These are phyloP conservation scores for Lasius fuliginosus DNA, from an alignment of 2,888 invertebrate genomes.

Conservation along the genomic window DNA sequence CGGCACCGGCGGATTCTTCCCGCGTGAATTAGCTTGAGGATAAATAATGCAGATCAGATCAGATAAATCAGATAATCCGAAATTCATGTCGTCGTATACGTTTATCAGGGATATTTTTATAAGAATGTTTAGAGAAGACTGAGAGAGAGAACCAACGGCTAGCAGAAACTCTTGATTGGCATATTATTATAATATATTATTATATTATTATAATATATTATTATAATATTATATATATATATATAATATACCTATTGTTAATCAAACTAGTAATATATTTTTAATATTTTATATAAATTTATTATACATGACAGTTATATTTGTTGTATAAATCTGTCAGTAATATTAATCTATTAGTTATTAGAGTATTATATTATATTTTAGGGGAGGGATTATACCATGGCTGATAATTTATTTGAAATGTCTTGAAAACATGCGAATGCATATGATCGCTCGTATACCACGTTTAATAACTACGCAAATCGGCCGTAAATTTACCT, in stretches of 20 bases:
- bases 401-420: conserved; percentile 65
- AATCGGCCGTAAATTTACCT: conserved; percentile 72
- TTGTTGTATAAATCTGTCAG: background rate
- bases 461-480: conserved; percentile 61
- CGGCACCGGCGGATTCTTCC: conserved; percentile 13
- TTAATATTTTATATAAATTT: background rate
- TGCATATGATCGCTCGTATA: conserved; percentile 60
- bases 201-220: too few species aligned
- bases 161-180: background rate
- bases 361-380: background rate
- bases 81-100: conserved; percentile 5
- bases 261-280: background rate
- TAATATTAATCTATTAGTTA: conserved; percentile 10
- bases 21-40: background rate
- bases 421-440: conserved; percentile 55
- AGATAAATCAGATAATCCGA: conserved; percentile 16
- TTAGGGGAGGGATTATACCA: background rate
- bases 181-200: background rate
- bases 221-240: background rate
- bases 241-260: too few species aligned
- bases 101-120: background rate
- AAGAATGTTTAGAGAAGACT: background rate
- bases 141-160: background rate
- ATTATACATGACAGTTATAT: too few species aligned
- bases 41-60: conserved; percentile 13